phyloP scores from a whole-genome alignment of 2,113 vertebrate genomes.

The Corvus moneduloides region DNA sequence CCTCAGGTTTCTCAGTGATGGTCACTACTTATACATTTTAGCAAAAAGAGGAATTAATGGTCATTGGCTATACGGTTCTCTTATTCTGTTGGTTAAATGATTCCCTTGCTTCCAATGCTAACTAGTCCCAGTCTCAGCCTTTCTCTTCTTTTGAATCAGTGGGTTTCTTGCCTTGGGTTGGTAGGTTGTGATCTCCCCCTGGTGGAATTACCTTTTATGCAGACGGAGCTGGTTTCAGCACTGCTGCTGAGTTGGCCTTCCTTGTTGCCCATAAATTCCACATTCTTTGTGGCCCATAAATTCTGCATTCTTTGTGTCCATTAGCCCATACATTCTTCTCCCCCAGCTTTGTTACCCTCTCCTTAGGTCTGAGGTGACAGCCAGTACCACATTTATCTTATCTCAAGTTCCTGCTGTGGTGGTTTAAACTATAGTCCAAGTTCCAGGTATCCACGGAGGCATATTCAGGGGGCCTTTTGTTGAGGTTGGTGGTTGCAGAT shows the following conservation, averaged over 20 bases:
- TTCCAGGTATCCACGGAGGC: not conserved
- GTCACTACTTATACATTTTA: not conserved
- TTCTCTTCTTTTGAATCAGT: not conserved
- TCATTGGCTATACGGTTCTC: not conserved
- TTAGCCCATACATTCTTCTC: not conserved
- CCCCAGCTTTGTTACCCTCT: not conserved
- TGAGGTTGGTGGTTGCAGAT: not conserved
- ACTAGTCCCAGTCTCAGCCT: not conserved
- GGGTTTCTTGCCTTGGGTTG: not conserved
- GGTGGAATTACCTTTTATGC: not conserved
- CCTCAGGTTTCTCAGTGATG: not conserved
- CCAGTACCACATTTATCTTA: too few relatives aligned
- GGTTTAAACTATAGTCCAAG: too few relatives aligned
- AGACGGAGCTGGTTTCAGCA: not conserved
- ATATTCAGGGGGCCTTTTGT: not conserved
- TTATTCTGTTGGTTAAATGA: not conserved
- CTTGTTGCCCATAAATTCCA: not conserved
- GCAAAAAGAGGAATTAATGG: not conserved
- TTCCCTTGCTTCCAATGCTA: not conserved
- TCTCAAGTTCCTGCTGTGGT: not conserved
- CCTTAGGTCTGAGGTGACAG: not conserved
- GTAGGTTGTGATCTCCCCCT: not conserved
- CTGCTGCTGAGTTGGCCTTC: not conserved
- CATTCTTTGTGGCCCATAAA: not conserved
- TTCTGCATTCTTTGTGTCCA: not conserved